Evolutionary conservation across 2,797 vertebrate genomes (phyloP), one percentile per base, ranked within the genome.

Genomic region (Xyrichtys novacula): DNA sequence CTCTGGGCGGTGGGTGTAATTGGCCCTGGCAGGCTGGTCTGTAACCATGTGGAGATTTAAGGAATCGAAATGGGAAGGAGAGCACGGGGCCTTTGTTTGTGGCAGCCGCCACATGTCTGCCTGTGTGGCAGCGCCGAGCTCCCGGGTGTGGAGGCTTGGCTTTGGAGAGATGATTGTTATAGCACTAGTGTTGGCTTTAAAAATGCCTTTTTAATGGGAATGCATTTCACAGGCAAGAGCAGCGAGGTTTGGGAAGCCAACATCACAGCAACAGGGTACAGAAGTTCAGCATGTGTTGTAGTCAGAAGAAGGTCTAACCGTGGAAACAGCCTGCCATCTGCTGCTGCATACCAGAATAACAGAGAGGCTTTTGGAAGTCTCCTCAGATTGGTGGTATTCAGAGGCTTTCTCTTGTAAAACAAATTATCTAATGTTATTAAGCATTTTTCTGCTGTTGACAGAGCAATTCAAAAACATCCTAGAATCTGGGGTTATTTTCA

Each of bases 321-420:
- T 94, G 91, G 93, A 93, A 92, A 92, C 92, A 94, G 92, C 76
- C 94, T 95, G 92, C 93, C 94, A 93, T 92, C 94, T 94, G 89
- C 92, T 94, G 94, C 58, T 57, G 40, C 44, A 25, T 5, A 2
- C 28, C 2, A 63, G 81, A 49, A 85, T 48, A 26, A 72, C 84
- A 85, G 3, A 23, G 16, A 7, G 22, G 23, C 52, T 43, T 28
- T 63, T 10, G 6, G 65, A 66, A 23, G 4, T 48, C 61, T 48
- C 43, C 47, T 7, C 47, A 63, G 19, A 38, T 22, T 29, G 26
- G 2, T 34, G 38, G 23, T 57, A 74, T 48, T 66, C 38, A 66
- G 17, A 61, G 6, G n/a, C 47, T 46, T 64, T 42, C 17, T 46
- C 12, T 19, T 50, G 34, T 48, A 7, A 56, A 54, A 34, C 32